phyloP scores from a whole-genome alignment of 2,113 vertebrate genomes.

The Crotophaga sulcirostris region DNA sequence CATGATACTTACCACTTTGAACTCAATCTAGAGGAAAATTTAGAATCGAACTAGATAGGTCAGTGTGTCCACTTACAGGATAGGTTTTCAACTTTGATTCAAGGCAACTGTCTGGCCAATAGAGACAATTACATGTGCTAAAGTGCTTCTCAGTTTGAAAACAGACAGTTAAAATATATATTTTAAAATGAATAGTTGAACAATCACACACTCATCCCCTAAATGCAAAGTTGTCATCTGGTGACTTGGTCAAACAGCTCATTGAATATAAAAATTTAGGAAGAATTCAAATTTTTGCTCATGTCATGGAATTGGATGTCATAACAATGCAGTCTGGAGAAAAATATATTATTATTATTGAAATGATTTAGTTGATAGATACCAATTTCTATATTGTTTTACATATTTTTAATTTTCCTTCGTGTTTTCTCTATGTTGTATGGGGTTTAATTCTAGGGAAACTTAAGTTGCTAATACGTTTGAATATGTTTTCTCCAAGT shows the following conservation, averaged over 20 bases:
- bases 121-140: not conserved
- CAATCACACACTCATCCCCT: not conserved
- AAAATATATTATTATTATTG: not conserved
- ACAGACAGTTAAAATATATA: not conserved
- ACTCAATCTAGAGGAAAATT: not conserved
- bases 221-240: not conserved
- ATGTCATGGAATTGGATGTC: not conserved
- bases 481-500: not conserved
- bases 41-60: not conserved
- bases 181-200: not conserved
- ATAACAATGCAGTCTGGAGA: too few relatives aligned
- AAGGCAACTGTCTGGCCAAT: not conserved
- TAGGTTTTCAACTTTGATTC: not conserved
- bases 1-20: not conserved
- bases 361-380: not conserved
- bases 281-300: not conserved
- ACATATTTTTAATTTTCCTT: not conserved
- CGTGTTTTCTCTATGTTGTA: not conserved
- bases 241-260: not conserved
- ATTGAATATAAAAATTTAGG: not conserved
- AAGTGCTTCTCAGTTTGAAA: not conserved
- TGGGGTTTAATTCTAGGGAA: not conserved
- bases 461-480: not conserved
- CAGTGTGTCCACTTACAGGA: not conserved
- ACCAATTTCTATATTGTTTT: not conserved